A percentile compares a stretch with the other conserved stretches of the same genome.
These are phyloP conservation scores for Phortica okadai DNA, from an alignment of 2,888 invertebrate species.

Conservation along the genomic window DNA sequence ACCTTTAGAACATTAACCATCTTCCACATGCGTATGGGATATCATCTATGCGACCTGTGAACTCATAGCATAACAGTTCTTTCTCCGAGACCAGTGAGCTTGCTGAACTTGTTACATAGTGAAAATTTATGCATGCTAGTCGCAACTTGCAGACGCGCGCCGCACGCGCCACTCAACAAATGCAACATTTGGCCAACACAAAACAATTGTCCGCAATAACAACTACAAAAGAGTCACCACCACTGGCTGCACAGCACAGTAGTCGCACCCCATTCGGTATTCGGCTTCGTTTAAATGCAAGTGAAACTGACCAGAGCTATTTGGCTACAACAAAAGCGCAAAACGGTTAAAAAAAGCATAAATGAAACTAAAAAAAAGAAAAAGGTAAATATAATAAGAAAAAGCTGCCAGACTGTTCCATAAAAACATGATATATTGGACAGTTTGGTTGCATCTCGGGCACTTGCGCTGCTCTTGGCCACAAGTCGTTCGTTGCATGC, in stretches of 20 bases:
- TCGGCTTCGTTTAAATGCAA: conserved; percentile 7
- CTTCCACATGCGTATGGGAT: conserved; percentile 19
- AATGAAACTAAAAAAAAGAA: conserved; percentile 29
- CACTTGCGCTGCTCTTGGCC: conserved; percentile 21
- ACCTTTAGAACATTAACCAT: not conserved
- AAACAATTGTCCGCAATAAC: not conserved
- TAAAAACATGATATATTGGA: conserved; percentile 71
- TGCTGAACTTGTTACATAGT: conserved; percentile 6
- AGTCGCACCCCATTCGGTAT: not conserved
- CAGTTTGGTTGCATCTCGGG: conserved; percentile 49
- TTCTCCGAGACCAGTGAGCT: not conserved
- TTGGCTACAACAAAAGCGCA: too few relatives aligned
- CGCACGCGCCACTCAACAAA: conserved; percentile 21
- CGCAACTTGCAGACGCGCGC: conserved; percentile 13
- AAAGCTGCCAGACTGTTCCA: conserved; percentile 43
- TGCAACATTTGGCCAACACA: not conserved
- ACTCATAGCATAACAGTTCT: conserved; percentile 11
- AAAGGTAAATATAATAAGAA: conserved; percentile 27
- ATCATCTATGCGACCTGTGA: not conserved
- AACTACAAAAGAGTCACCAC: not conserved
- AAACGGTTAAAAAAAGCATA: not conserved
- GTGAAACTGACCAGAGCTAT: conserved; percentile 14
- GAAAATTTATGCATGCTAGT: conserved; percentile 24
- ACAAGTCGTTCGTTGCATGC: not conserved
- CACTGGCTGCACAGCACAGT: conserved; percentile 17